Evolutionary conservation across 1,140 invertebrate species (phyloP), one percentile per base, ranked within the genome.

Genomic region (Frieseomelitta varia): DNA sequence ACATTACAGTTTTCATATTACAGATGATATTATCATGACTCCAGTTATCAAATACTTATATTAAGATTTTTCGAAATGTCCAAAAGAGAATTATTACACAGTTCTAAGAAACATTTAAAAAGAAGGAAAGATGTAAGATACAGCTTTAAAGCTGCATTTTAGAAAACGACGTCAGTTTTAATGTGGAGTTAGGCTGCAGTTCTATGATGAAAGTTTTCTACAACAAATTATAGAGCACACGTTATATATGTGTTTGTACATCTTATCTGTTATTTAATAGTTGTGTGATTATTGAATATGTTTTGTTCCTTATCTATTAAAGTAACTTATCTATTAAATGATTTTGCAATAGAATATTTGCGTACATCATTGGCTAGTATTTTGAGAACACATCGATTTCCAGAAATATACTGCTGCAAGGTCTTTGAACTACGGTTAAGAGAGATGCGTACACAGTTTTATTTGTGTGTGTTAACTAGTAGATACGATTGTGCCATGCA

Each of bases 361-460:
- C 8, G 21, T 51, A 51, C 30, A 47, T 53, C 24, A 27, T 56
- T 39, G 17, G 51, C 24, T 27, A n/a, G 39, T 34, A 76, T 55
- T 58, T 53, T 10, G 17, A 8, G 56, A 68, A 56, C 55, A 85
- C 61, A 68, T 84, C 53, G 88, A 87, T 90, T 85, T 89, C 85
- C 86, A 87, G 79, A 90, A 90, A 90, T 90, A 90, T 83, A 87
- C 80, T 81, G 58, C 24, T n/a, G 58, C 61, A 63, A 72, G 88
- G 88, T 90, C 88, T 87, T 90, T 90, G 88, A 90, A 90, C 88
- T 65, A 75, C 27, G 68, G n/a, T 74, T 21, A 47, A 19, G 85
- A 88, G 87, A 84, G 77, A 69, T 63, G 47, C 24, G 58, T 47
- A 47, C 55, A 51, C n/a, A 47, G 51, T 21, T n/a, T 39, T 47